phyloP scores from a whole-genome alignment of 2,797 vertebrate species.

The Vultur gryphus region DNA sequence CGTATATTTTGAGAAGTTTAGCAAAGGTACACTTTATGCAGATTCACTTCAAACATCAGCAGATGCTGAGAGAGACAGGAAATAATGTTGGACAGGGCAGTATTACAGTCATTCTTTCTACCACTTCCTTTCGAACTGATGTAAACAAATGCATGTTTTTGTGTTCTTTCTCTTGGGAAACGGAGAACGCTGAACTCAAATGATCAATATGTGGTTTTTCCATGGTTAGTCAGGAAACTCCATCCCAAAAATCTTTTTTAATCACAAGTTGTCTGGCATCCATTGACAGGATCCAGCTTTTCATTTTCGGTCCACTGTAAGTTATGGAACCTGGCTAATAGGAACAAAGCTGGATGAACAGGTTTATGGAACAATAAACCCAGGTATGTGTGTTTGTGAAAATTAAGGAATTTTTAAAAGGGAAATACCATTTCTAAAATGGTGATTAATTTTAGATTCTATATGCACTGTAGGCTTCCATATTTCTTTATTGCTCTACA shows the following conservation, averaged over 20 bases:
- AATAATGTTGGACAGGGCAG: background rate
- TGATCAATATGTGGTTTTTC: conserved; percentile 20
- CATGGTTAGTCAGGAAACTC: background rate
- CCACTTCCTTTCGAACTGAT: conserved; percentile 23
- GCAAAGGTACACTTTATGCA: background rate
- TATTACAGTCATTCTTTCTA: background rate
- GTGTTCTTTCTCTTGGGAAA: conserved; percentile 30
- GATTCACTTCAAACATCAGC: background rate
- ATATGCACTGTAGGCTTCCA: background rate
- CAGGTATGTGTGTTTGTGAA: background rate
- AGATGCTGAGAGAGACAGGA: background rate
- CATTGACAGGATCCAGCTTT: background rate
- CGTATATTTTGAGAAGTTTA: background rate
- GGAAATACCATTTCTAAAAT: background rate
- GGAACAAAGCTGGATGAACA: background rate
- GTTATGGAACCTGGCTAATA: background rate
- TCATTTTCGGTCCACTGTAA: background rate
- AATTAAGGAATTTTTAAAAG: background rate
- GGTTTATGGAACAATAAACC: background rate
- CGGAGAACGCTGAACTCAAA: background rate
- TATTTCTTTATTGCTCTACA: background rate
- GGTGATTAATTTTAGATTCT: background rate
- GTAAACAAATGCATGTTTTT: conserved; percentile 13
- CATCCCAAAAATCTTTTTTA: conserved; percentile 7
- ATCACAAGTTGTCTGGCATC: background rate